Conservation (phyloP, 1,140 invertebrate species). For the Calycopis cecrops region DNA sequence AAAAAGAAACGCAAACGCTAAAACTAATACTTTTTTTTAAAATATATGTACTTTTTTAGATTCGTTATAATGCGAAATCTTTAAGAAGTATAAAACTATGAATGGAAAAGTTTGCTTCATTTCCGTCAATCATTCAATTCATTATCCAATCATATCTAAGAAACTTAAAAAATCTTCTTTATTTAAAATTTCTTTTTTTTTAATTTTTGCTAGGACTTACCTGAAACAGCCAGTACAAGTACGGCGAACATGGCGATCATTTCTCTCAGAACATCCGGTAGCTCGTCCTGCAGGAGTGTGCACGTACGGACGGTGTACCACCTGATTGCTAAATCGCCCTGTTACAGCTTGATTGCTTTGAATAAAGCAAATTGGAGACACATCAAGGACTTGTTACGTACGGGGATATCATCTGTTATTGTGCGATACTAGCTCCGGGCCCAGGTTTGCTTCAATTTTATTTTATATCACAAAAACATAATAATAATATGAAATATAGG, state of each 20-base stretch:
- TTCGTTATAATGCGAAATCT: too few relatives aligned
- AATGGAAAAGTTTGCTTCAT: too few relatives aligned
- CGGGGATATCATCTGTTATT: slow-evolving; percentile 18
- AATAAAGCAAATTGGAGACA: slow-evolving; percentile 41
- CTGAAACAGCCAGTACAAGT: slow-evolving; percentile 30
- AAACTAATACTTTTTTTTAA: too few relatives aligned
- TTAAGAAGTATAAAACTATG: too few relatives aligned
- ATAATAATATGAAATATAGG: too few relatives aligned
- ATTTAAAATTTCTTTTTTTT: neutral
- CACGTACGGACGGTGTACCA: slow-evolving; percentile 23
- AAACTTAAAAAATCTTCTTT: too few relatives aligned
- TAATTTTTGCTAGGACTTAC: slow-evolving; percentile 23
- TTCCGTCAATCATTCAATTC: too few relatives aligned
- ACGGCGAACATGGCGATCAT: slow-evolving; percentile 25
- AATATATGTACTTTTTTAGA: too few relatives aligned
- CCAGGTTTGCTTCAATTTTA: slow-evolving; percentile 8
- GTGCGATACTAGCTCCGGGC: slow-evolving; percentile 1
- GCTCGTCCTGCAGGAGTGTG: neutral
- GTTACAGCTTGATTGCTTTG: slow-evolving; percentile 45
- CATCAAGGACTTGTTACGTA: slow-evolving; percentile 35
- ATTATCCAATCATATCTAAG: too few relatives aligned
- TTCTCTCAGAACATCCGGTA: neutral
- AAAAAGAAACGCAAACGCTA: too few relatives aligned
- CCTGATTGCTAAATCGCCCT: slow-evolving; percentile 56
- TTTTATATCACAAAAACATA: too few relatives aligned